A percentile compares a stretch with the other conserved stretches of the same genome.
These are phyloP conservation scores for Trichogramma dendrolimi DNA, from an alignment of 2,888 invertebrate species.

Conservation along the genomic window DNA sequence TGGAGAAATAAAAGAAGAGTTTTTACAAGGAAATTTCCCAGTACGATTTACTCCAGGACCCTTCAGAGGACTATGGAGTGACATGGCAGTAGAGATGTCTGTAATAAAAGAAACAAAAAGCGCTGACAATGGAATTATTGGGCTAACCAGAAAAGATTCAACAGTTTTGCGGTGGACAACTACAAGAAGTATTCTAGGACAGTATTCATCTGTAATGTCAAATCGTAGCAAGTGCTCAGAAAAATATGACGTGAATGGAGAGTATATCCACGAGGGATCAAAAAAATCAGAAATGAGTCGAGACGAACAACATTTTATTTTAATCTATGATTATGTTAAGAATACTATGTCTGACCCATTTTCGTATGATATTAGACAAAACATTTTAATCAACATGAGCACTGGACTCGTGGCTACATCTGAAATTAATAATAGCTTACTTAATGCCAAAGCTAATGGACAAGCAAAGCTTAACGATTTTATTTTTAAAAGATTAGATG, in stretches of 20 bases:
- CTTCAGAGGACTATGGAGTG: constrained; percentile 6
- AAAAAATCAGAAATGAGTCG: neutral
- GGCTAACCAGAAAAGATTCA: neutral
- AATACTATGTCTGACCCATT: constrained; percentile 1
- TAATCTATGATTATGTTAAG: neutral
- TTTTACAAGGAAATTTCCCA: constrained; percentile 1
- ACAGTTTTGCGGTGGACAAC: constrained; percentile 8
- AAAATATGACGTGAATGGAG: neutral
- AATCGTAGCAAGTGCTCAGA: neutral
- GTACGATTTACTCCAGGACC: constrained; percentile 1
- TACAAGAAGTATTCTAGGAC: constrained; percentile 1
- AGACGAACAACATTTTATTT: constrained; percentile 2
- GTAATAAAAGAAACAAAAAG: constrained; percentile 10
- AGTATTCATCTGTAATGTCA: neutral
- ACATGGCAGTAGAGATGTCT: constrained; percentile 3
- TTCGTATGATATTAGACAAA: neutral
- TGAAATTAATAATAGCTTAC: neutral
- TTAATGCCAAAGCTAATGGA: neutral
- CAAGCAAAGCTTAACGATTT: neutral
- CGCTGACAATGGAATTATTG: constrained; percentile 1
- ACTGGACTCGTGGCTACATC: constrained; percentile 1
- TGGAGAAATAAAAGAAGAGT: neutral
- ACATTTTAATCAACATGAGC: constrained; percentile 2
- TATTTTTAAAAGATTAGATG: neutral
- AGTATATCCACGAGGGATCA: constrained; percentile 4